These are phyloP conservation scores for Neoascia interrupta DNA, from an alignment of 2,888 invertebrate species.

Conservation along the genomic window DNA sequence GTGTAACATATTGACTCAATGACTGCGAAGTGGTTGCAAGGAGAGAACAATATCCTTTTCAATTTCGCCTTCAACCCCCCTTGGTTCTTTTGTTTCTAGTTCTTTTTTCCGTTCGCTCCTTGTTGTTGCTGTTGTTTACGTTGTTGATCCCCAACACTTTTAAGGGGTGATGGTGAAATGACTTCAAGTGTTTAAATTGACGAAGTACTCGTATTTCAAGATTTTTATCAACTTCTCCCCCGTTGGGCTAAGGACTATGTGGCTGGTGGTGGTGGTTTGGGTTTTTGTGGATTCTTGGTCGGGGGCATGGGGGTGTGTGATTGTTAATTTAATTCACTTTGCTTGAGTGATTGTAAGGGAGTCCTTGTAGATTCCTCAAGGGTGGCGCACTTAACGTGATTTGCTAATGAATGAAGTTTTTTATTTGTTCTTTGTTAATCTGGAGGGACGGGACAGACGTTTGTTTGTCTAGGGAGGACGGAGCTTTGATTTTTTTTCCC, in stretches of 20 bases:
- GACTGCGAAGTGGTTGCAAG: constrained; percentile 41
- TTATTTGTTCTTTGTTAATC: constrained; percentile 10
- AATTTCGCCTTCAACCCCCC: constrained; percentile 39
- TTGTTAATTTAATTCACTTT: constrained; percentile 67
- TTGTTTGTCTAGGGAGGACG: background rate
- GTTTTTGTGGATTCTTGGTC: too few species aligned
- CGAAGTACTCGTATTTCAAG: constrained; percentile 55
- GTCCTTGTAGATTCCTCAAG: constrained; percentile 25
- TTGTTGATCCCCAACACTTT: constrained; percentile 46
- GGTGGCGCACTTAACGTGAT: constrained; percentile 31
- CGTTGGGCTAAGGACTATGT: constrained; percentile 19
- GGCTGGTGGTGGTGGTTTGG: constrained; percentile 10
- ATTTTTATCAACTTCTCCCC: constrained; percentile 50
- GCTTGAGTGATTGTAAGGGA: constrained; percentile 55
- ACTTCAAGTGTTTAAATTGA: constrained; percentile 66
- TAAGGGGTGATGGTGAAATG: constrained; percentile 40
- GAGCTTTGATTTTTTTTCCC: background rate
- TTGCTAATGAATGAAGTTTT: constrained; percentile 49
- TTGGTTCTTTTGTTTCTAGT: constrained; percentile 32
- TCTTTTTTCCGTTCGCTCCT: constrained; percentile 15
- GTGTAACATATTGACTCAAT: constrained; percentile 68
- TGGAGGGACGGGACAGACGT: background rate
- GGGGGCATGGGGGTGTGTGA: constrained; percentile 20
- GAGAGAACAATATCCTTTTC: constrained; percentile 54
- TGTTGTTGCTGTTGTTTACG: constrained; percentile 52